Evolutionary conservation across 2,113 vertebrate species (phyloP).

Genomic region (Calonectris borealis): DNA sequence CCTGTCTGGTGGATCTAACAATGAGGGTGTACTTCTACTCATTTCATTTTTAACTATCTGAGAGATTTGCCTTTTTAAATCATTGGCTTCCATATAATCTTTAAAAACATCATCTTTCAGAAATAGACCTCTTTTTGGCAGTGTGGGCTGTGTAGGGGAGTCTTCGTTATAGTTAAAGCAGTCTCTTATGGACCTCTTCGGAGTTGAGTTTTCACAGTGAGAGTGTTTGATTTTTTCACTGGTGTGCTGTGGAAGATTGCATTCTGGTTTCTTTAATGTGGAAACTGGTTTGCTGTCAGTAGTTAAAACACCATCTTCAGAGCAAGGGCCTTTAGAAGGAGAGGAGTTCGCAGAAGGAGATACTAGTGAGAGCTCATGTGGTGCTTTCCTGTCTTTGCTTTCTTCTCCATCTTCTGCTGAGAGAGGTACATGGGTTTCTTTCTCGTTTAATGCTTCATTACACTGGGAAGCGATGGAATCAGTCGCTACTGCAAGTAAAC

Average conservation of each 20-base stretch:
- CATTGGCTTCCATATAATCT: slow-evolving; percentile 46
- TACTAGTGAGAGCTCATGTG: background rate
- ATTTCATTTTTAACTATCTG: slow-evolving; percentile 81
- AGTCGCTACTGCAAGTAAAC: slow-evolving; percentile 79
- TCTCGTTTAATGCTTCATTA: slow-evolving; percentile 58
- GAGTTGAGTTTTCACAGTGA: slow-evolving; percentile 76
- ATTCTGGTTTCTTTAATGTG: slow-evolving; percentile 18
- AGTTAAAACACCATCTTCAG: slow-evolving; percentile 16
- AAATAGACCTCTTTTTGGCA: slow-evolving; percentile 87
- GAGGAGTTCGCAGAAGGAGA: background rate
- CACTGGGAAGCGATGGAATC: slow-evolving; percentile 67
- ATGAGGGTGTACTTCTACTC: slow-evolving; percentile 85
- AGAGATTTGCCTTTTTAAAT: slow-evolving; percentile 52
- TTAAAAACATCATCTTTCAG: slow-evolving; percentile 73
- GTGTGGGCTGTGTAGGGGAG: slow-evolving; percentile 86
- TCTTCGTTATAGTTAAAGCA: slow-evolving; percentile 82
- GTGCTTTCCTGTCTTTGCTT: background rate
- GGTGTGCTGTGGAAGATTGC: slow-evolving; percentile 44
- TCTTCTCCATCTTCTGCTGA: slow-evolving; percentile 37
- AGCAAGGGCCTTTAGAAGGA: slow-evolving; percentile 11
- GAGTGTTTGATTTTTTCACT: slow-evolving; percentile 50
- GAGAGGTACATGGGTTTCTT: slow-evolving; percentile 8
- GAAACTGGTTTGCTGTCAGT: background rate
- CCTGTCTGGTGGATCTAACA: slow-evolving; percentile 84
- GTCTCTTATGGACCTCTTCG: slow-evolving; percentile 84